Base-by-base conservation (phyloP, 2,888 invertebrate genomes). In the Callyntrura sp. region DNA sequence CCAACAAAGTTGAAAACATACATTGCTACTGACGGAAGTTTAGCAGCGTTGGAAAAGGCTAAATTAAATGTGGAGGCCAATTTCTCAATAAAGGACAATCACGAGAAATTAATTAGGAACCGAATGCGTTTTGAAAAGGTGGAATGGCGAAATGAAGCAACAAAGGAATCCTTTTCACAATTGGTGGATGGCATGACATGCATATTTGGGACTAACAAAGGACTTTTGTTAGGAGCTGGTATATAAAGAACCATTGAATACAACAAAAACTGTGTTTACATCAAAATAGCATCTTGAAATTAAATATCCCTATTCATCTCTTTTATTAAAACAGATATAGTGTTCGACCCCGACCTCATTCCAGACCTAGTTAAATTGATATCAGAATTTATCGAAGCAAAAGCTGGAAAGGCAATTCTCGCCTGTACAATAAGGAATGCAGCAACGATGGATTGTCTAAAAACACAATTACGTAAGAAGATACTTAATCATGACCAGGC, bases 171-270 rank as follows among this genome's bases (percentile, higher is more conserved):
- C 0, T 90, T 90, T 35, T 81, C 79, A 3, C 90, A 90, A 65
- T 70, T 90, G 35, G 90, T 90, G 17, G 90, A 90, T 81, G 90
- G 85, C 3, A 79, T 90, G 90, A 90, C 85, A 1, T 70, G 43
- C 17, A 85, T 90, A 57, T 60, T 70, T 85, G 90, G 90, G 20
- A 20, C 62, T 60, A 88, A 84, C 9, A 51, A 55, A 20, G 92
- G 91, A 81, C 45, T 92, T 28, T 73, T 92, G 8, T 43, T 92
- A 28, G 92, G 92, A 43, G 91, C 92, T 62, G 92, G 91, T 92
- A 79, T 14, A 85, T 55, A 45, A 2, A 83, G 8, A 35, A 0
- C 55, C n/a, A 57, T 11, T 20, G 8, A 76, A 76, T 65, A 20
- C 20, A 43, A 82, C 17, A 12, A 62, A 5, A 28, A 9, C 65